phyloP scores from a whole-genome alignment of 1,140 invertebrate genomes.

The Heliothis subflexa region DNA sequence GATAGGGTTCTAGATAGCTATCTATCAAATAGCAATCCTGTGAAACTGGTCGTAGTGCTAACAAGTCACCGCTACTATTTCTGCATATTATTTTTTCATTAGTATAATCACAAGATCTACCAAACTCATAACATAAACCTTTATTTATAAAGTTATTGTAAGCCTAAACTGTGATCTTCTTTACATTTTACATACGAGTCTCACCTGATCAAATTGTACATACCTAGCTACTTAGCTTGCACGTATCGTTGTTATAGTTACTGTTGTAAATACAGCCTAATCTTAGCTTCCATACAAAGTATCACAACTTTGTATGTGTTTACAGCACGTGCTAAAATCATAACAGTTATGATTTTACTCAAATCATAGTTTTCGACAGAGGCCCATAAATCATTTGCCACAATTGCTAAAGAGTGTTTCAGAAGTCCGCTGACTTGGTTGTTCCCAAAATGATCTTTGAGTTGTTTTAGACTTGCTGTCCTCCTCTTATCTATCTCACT shows the following conservation, averaged over 20 bases:
- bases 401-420: not conserved
- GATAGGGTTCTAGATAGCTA: too few species aligned
- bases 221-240: not conserved
- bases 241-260: slow-evolving; percentile 9
- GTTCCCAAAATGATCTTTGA: not conserved
- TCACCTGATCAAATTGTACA: not conserved
- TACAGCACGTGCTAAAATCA: slow-evolving; percentile 11
- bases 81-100: too few species aligned
- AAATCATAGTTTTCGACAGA: not conserved
- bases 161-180: too few species aligned
- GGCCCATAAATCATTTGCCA: not conserved
- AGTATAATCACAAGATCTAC: too few species aligned
- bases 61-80: too few species aligned
- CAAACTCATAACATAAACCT: too few species aligned
- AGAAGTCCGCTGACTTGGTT: not conserved
- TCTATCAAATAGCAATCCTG: too few species aligned
- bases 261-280: slow-evolving; percentile 10
- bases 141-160: too few species aligned
- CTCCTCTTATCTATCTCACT: too few species aligned
- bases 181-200: too few species aligned
- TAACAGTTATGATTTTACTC: slow-evolving; percentile 2
- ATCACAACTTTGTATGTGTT: slow-evolving; percentile 23
- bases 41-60: too few species aligned
- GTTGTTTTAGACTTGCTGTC: too few species aligned
- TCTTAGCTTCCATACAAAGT: not conserved